phyloP scores from a whole-genome alignment of 2,113 vertebrate genomes.

The Ursus arctos region DNA sequence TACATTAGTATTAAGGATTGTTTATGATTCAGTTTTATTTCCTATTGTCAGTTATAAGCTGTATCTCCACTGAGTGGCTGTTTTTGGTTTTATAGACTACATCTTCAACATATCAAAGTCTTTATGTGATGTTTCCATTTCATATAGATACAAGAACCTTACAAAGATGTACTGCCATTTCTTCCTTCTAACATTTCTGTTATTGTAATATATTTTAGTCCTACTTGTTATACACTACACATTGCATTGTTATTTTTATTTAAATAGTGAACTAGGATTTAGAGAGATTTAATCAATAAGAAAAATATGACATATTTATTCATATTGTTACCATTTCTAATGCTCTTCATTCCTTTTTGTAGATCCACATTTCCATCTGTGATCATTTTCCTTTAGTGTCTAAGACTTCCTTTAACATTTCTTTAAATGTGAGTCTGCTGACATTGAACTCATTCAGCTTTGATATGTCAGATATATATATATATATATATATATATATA shows the following conservation, averaged over 20 bases:
- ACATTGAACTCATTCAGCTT: neutral
- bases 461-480: neutral
- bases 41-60: neutral
- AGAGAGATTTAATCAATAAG: conserved; percentile 9
- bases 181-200: neutral
- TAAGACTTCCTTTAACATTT: conserved; percentile 11
- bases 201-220: neutral
- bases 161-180: neutral
- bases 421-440: neutral
- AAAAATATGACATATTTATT: neutral
- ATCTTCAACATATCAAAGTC: neutral
- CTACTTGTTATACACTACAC: neutral
- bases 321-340: neutral
- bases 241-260: neutral
- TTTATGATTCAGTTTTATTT: neutral
- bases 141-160: neutral
- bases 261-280: neutral
- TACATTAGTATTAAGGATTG: neutral
- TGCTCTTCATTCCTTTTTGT: neutral
- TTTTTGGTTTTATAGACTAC: neutral
- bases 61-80: neutral
- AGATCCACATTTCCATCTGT: neutral
- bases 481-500: no score
- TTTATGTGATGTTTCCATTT: neutral
- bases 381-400: neutral